Conservation (phyloP, 2,113 vertebrate genomes). For the Chloropsis hardwickii region DNA sequence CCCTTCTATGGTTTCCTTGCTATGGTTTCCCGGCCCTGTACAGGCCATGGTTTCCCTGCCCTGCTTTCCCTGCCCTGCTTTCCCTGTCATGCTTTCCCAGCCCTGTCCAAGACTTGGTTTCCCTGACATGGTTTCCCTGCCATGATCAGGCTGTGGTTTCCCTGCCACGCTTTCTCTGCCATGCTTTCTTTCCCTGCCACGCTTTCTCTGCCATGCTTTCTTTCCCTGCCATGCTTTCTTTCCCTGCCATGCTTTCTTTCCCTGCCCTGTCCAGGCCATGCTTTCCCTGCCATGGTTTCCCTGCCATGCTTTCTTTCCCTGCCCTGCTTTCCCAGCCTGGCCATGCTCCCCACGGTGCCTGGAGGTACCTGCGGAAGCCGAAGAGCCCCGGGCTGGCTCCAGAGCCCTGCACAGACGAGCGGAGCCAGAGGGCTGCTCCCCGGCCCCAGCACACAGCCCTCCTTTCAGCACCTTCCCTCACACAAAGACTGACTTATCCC, state of each 20-base stretch:
- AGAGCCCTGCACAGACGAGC: constrained; percentile 71
- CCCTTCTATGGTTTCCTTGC: too few relatives aligned
- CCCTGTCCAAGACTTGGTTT: fast-evolving
- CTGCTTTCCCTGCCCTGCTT: too few relatives aligned
- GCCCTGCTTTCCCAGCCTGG: neutral
- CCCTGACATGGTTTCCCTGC: neutral
- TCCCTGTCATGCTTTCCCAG: too few relatives aligned
- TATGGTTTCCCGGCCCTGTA: too few relatives aligned
- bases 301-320: neutral
- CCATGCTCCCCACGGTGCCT: constrained; percentile 22
- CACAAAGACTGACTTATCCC: constrained; percentile 93
- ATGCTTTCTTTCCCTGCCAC: too few relatives aligned
- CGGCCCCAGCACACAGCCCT: constrained; percentile 79
- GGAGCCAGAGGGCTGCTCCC: constrained; percentile 84
- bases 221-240: neutral
- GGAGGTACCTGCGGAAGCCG: constrained; percentile 73
- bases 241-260: neutral
- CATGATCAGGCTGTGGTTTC: fast-evolving
- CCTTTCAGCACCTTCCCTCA: constrained; percentile 87
- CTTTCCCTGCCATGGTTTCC: too few relatives aligned
- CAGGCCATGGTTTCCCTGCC: neutral
- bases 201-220: neutral
- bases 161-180: neutral
- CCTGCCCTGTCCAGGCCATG: neutral
- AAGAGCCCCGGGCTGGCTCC: constrained; percentile 65